Evolutionary conservation across 2,113 vertebrate genomes (phyloP).

Genomic region (Eudorcas thomsonii): DNA sequence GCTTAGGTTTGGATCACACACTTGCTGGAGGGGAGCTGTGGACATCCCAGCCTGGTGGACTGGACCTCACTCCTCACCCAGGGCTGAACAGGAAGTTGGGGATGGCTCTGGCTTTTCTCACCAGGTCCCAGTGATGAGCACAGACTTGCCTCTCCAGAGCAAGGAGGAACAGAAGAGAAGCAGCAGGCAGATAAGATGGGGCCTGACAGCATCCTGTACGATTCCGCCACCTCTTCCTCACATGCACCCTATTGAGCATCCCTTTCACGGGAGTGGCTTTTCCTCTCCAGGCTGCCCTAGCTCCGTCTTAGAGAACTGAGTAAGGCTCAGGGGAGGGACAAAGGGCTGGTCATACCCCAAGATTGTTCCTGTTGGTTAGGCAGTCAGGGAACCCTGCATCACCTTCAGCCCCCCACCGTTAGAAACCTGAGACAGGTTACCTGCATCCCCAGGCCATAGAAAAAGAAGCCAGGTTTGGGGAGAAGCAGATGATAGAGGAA

Average conservation of each 20-base stretch:
- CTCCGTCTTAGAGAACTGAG: background rate
- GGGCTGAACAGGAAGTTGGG: background rate
- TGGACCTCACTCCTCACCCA: background rate
- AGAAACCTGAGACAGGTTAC: background rate
- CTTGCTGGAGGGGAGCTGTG: background rate
- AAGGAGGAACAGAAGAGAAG: background rate
- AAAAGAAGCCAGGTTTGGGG: background rate
- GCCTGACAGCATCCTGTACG: background rate
- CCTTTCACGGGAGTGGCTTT: background rate
- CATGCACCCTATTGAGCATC: rapidly evolving
- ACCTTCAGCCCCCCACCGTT: rapidly evolving
- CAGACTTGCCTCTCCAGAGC: background rate
- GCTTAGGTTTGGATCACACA: background rate
- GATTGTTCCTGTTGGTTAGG: background rate
- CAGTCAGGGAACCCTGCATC: background rate
- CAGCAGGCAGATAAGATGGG: background rate
- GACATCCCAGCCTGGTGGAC: background rate
- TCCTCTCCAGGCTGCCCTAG: background rate
- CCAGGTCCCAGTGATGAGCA: too few species aligned
- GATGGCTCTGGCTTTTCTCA: background rate
- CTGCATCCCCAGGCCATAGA: background rate
- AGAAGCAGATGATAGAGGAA: background rate
- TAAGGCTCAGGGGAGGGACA: background rate
- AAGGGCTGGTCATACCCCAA: background rate
- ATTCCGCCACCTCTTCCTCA: background rate